These are phyloP conservation scores for Brienomyrus brachyistius DNA, from an alignment of 2,113 vertebrate species.

Conservation along the genomic window DNA sequence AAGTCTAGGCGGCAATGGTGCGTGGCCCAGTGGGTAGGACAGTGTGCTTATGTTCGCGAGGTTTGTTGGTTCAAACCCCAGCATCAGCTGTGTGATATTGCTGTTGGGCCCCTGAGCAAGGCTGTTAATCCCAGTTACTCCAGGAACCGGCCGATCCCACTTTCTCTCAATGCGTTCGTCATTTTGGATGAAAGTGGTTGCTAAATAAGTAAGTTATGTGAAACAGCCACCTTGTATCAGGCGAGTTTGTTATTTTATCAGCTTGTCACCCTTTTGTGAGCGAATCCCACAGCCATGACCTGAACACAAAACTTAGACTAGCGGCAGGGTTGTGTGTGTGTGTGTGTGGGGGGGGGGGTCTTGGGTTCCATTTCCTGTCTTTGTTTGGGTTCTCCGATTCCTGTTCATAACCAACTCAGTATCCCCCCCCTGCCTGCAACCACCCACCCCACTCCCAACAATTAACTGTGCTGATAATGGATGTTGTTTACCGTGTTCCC, in stretches of 20 bases:
- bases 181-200: not conserved
- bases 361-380: not conserved
- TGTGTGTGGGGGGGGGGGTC: not conserved
- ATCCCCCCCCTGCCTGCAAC: not conserved
- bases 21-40: not conserved
- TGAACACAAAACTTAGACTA: not conserved
- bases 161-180: not conserved
- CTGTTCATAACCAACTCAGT: slow-evolving; percentile 6
- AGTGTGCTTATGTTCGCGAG: not conserved
- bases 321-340: not conserved
- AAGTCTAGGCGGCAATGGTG: not conserved
- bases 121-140: not conserved
- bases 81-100: not conserved
- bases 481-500: slow-evolving; percentile 62
- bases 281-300: not conserved
- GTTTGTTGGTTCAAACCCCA: not conserved
- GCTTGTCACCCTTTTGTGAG: not conserved
- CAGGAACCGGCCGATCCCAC: not conserved
- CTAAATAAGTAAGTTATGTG: not conserved
- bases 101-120: not conserved
- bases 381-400: not conserved
- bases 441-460: slow-evolving; percentile 38
- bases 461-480: slow-evolving; percentile 62
- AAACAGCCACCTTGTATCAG: not conserved
- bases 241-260: not conserved